A percentile compares a stretch with the other conserved stretches of the same genome.
Evolutionary conservation across 2,888 invertebrate genomes (phyloP).

Genomic region (Pyrrhosoma nymphula): DNA sequence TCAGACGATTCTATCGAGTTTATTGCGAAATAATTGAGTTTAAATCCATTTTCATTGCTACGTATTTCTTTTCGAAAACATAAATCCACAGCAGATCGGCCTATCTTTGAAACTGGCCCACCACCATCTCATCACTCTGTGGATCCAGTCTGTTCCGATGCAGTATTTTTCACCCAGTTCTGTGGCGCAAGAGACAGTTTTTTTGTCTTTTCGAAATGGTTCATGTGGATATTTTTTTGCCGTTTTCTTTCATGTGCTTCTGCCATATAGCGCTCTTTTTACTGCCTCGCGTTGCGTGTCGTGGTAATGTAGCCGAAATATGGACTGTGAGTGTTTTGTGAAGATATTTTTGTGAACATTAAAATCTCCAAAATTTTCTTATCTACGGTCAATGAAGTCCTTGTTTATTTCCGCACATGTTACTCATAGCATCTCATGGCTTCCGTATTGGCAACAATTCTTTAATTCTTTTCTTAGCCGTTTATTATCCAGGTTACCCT

Average conservation of each 20-base stretch:
- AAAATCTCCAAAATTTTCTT: not conserved
- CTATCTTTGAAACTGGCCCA: no score
- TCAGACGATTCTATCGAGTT: no score
- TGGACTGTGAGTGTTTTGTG: not conserved
- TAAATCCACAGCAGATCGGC: no score
- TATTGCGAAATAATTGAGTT: no score
- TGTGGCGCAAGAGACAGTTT: no score
- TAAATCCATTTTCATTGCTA: no score
- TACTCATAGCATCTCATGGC: not conserved
- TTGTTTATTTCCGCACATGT: not conserved
- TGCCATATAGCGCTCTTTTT: not conserved
- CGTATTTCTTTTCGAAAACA: no score
- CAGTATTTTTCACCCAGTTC: no score
- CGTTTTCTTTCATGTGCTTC: not conserved
- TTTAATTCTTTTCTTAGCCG: not conserved
- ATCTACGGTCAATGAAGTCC: not conserved
- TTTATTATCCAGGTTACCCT: not conserved
- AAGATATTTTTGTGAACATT: not conserved
- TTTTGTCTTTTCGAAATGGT: not conserved
- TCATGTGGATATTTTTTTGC: not conserved
- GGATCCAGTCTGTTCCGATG: no score
- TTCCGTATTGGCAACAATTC: not conserved
- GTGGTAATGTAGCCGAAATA: not conserved
- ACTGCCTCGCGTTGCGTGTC: not conserved
- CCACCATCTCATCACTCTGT: no score